These are phyloP conservation scores for Corbicula japonica DNA, from an alignment of 2,888 invertebrate species.

Conservation along the genomic window DNA sequence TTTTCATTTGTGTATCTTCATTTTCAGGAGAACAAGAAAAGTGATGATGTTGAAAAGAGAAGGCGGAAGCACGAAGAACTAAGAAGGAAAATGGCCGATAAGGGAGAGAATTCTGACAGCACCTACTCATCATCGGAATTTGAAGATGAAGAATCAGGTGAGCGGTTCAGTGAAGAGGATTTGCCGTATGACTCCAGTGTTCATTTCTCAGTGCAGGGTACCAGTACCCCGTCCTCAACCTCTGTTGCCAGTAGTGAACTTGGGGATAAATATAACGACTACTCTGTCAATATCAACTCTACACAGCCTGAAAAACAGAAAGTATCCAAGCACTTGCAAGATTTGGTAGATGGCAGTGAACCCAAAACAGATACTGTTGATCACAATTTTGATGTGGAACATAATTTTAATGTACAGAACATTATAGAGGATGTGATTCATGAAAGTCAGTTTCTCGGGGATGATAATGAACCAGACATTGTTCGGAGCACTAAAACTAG, in stretches of 20 bases:
- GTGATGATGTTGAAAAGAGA: slow-evolving; percentile 72
- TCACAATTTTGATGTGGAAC: slow-evolving; percentile 61
- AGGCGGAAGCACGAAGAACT: slow-evolving; percentile 78
- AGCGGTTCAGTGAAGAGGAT: not conserved
- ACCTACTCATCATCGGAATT: slow-evolving; percentile 12
- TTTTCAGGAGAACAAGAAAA: slow-evolving; percentile 71
- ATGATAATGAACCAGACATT: slow-evolving; percentile 92
- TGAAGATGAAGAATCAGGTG: slow-evolving; percentile 13
- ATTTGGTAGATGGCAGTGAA: slow-evolving; percentile 50
- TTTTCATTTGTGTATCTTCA: no score
- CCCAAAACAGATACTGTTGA: slow-evolving; percentile 43
- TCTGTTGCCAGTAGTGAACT: slow-evolving; percentile 18
- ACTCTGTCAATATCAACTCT: slow-evolving; percentile 60
- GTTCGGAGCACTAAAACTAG: slow-evolving; percentile 94
- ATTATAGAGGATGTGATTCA: slow-evolving; percentile 76
- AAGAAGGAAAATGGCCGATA: slow-evolving; percentile 73
- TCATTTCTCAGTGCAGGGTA: not conserved
- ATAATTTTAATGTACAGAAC: slow-evolving; percentile 59
- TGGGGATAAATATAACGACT: slow-evolving; percentile 44
- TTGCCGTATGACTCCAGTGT: no score
- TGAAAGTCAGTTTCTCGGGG: slow-evolving; percentile 68
- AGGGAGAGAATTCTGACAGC: slow-evolving; percentile 48
- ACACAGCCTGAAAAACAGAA: slow-evolving; percentile 66
- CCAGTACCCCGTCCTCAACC: slow-evolving; percentile 1
- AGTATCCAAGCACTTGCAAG: slow-evolving; percentile 60